Conservation (phyloP, 1,140 invertebrate species). For the Cecropterus lyciades region DNA sequence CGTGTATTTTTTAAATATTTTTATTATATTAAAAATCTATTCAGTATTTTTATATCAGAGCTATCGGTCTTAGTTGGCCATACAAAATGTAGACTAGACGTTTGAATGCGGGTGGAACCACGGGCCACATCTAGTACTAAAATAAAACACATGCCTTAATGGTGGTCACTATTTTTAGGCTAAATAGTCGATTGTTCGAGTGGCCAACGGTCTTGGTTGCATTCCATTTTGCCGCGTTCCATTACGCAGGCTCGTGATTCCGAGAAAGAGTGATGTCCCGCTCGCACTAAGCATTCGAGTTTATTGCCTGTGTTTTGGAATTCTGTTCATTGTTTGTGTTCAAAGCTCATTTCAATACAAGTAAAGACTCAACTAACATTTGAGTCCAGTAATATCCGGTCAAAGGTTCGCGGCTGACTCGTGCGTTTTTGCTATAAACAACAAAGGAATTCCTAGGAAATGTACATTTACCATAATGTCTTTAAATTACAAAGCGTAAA, state of each 20-base stretch:
- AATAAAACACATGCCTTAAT: conserved; percentile 29
- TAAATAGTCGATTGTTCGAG: conserved; percentile 51
- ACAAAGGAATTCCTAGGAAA: conserved; percentile 27
- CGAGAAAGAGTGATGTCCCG: conserved; percentile 73
- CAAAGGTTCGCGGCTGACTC: conserved; percentile 51
- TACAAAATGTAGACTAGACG: no score
- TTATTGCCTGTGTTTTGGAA: conserved; percentile 78
- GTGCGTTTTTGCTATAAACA: conserved; percentile 32
- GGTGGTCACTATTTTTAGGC: conserved; percentile 47
- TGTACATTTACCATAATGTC: conserved; percentile 21
- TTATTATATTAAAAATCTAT: no score
- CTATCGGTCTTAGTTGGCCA: no score
- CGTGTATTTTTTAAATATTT: no score
- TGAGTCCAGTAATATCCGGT: conserved; percentile 53
- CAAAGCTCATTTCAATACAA: conserved; percentile 72
- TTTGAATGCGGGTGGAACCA: background rate
- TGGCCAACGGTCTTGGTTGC: conserved; percentile 64
- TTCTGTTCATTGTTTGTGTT: conserved; percentile 77
- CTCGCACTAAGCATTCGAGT: conserved; percentile 70
- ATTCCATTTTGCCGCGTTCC: conserved; percentile 76
- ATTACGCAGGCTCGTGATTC: conserved; percentile 73
- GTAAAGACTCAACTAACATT: conserved; percentile 56
- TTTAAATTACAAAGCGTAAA: conserved; percentile 28
- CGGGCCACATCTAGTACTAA: conserved; percentile 1
- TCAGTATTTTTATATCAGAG: no score